A percentile compares a stretch with the other conserved stretches of the same genome.
phyloP scores from a whole-genome alignment of 2,113 vertebrate species.

The Prionailurus bengalensis region DNA sequence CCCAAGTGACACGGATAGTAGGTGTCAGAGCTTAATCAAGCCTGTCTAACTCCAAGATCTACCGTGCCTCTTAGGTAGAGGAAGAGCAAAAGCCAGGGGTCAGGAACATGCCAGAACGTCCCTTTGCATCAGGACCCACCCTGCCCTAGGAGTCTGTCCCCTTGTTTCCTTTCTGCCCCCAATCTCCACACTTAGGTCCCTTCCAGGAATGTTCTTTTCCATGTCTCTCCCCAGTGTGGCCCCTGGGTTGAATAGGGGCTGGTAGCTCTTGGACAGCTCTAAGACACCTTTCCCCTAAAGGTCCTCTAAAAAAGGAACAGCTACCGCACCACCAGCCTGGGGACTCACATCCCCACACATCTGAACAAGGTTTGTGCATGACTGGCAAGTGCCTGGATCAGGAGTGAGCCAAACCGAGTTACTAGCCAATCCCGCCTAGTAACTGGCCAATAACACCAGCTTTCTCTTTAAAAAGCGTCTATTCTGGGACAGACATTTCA shows the following conservation, averaged over 20 bases:
- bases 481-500: slow-evolving; percentile 51
- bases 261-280: not conserved
- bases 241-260: not conserved
- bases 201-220: slow-evolving; percentile 15
- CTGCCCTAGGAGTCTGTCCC: not conserved
- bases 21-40: not conserved
- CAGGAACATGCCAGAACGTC: not conserved
- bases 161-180: not conserved
- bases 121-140: not conserved
- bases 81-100: not conserved
- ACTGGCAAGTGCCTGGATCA: not conserved
- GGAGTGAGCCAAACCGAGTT: not conserved
- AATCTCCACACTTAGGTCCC: not conserved
- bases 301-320: not conserved
- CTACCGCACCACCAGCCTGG: not conserved
- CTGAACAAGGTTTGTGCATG: not conserved
- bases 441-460: not conserved
- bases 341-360: not conserved
- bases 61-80: not conserved
- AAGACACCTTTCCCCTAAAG: not conserved
- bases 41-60: not conserved
- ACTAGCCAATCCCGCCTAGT: not conserved
- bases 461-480: not conserved
- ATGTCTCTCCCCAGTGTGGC: not conserved
- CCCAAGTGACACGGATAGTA: not conserved